Evolutionary conservation across 2,113 vertebrate species (phyloP), one percentile per base, ranked within the genome.

Genomic region (Vulpes ferrilata): DNA sequence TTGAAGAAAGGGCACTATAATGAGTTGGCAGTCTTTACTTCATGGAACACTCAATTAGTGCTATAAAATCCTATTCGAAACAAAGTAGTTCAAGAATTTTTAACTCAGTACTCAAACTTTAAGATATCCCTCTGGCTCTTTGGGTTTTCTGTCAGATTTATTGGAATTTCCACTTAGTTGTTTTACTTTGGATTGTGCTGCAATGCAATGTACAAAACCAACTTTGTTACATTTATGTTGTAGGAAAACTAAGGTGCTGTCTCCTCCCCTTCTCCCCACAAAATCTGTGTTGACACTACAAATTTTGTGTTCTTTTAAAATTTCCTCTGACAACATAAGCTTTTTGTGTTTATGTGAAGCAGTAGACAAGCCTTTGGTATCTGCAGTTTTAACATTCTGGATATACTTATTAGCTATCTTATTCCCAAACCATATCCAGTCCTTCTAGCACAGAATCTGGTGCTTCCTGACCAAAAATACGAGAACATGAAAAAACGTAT

Each of bases 231-330:
- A 57, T 92, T 92, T 94, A 71, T 51, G 57, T 87, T 60, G 10
- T 95, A 97, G 96, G 74, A 88, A 97, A 93, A 86, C 92, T 94
- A 96, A 95, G 97, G 96, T 98, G 96, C 97, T 97, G 67, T 88
- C 59, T 97, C 32, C 53, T 51, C 69, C 35, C 73, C 80, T 10
- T 65, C 20, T 84, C 59, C 38, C 32, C 65, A 81, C 94, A 90
- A 85, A 93, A 94, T 88, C 84, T 69, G 43, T 96, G 73, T 73
- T 73, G 13, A 96, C 82, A 93, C 87, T 93, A 96, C 32, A 85
- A 19, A 85, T 90, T 88, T 59, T 90, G 30, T 95, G 65, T 90
- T 88, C 43, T 96, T 86, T 90, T 82, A 57, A 69, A 95, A 55
- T 87, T 87, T 95, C 17, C 60, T 96, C 38, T 62, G 64, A 95